Conservation (phyloP, 2,888 invertebrate species). For the Andrena haemorrhoa region DNA sequence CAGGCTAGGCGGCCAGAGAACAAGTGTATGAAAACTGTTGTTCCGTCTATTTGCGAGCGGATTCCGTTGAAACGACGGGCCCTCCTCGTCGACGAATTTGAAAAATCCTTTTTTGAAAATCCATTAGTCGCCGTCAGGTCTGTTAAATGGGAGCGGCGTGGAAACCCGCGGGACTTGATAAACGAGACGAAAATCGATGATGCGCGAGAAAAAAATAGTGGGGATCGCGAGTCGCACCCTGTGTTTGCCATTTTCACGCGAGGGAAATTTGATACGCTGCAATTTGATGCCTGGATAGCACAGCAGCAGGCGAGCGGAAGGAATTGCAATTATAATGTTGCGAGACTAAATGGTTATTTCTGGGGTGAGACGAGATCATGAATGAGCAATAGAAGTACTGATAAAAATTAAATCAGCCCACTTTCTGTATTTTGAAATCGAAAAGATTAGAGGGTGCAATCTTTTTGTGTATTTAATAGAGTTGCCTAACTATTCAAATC, state of each 20-base stretch:
- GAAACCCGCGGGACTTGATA: not conserved
- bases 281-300: too few species aligned
- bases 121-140: conserved; percentile 13
- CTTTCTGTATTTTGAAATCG: too few species aligned
- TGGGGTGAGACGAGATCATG: not conserved
- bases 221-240: not conserved
- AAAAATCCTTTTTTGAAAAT: conserved; percentile 38
- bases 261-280: not conserved
- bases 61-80: not conserved
- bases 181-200: conserved; percentile 20
- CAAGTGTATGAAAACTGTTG: conserved; percentile 34
- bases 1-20: not conserved
- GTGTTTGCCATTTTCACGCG: not conserved
- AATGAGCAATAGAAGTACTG: not conserved
- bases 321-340: not conserved
- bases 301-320: not conserved
- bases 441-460: too few species aligned
- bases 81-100: conserved; percentile 6
- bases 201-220: not conserved
- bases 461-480: too few species aligned
- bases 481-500: too few species aligned
- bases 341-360: not conserved
- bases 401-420: too few species aligned
- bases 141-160: not conserved
- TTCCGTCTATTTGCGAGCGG: conserved; percentile 17